Evolutionary conservation across 2,888 invertebrate species (phyloP), one percentile per base, ranked within the genome.

Genomic region (Stenodema calcarata): DNA sequence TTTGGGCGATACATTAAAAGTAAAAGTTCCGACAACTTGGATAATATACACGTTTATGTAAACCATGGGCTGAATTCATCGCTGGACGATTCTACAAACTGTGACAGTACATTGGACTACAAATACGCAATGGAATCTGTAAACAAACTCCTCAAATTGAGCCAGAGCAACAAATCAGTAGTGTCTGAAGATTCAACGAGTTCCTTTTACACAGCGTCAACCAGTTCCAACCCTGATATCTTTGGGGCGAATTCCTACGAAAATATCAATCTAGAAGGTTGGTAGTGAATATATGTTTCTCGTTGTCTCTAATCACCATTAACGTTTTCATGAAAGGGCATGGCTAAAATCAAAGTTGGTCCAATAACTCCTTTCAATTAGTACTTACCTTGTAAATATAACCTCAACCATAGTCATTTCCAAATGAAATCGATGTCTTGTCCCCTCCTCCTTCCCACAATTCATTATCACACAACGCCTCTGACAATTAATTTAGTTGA

Each of bases 31-130:
- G 78, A 78, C 42, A 18, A 86, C 28, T 35, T 86, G 27, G 86
- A 86, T 27, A 50, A 86, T n/a, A 42, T 86, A 9, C 83, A 83
- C 78, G 84, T 78, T 9, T 88, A 88, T 76, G 84, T 87, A 16
- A 88, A 88, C 47, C 88, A 87, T 54, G 88, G 84, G 7, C 30
- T 88, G 50, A 87, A 87, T 30, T 86, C 41, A 62, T 87, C 86
- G 42, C 50, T 83, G 18, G 88, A 88, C 78, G 87, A 87, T 42
- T 54, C 42, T 18, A 9, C 14, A 3, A 44, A 47, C 44, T 50
- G 47, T 9, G 75, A 88, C 27, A 62, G 70, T 47, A 54, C 62
- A 30, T 79, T 88, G 14, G 88, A 88, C 80, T 88, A 87, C 62
- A 79, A 87, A 28, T 87, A 87, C 44, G 88, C 88, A 7, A 70